phyloP scores from a whole-genome alignment of 2,113 vertebrate species.

The Irena cyanogastra region DNA sequence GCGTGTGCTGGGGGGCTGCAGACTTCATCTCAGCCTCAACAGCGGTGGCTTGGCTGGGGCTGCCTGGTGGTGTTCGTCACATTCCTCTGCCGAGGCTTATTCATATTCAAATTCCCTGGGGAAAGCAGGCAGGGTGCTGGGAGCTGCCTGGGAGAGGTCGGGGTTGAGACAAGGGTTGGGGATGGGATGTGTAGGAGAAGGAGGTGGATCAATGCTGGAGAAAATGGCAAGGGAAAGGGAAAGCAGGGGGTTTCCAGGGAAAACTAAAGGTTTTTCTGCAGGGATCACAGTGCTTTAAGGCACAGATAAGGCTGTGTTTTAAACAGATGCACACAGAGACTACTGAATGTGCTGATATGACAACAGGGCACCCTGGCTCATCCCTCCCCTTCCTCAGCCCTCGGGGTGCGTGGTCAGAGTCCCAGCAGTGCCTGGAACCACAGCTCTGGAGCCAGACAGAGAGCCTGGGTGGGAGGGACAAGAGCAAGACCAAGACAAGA shows the following conservation, averaged over 20 bases:
- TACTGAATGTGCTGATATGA: not conserved
- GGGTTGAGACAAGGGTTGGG: not conserved
- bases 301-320: not conserved
- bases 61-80: not conserved
- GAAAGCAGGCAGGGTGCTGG: not conserved
- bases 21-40: not conserved
- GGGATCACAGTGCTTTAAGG: not conserved
- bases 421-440: not conserved
- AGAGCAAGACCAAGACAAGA: not conserved
- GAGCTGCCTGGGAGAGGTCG: not conserved
- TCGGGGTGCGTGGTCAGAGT: not conserved
- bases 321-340: not conserved
- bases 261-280: not conserved
- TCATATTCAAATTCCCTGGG: conserved; percentile 62
- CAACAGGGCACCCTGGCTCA: not conserved
- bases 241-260: not conserved
- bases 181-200: not conserved
- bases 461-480: not conserved
- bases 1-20: not conserved
- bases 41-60: not conserved
- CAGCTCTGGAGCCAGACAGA: not conserved
- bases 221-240: not conserved
- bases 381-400: not conserved
- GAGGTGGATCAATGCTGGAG: not conserved
- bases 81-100: conserved; percentile 12